Conservation (phyloP, 92 coral and sea anemone genomes). For the Muricea muricata region DNA sequence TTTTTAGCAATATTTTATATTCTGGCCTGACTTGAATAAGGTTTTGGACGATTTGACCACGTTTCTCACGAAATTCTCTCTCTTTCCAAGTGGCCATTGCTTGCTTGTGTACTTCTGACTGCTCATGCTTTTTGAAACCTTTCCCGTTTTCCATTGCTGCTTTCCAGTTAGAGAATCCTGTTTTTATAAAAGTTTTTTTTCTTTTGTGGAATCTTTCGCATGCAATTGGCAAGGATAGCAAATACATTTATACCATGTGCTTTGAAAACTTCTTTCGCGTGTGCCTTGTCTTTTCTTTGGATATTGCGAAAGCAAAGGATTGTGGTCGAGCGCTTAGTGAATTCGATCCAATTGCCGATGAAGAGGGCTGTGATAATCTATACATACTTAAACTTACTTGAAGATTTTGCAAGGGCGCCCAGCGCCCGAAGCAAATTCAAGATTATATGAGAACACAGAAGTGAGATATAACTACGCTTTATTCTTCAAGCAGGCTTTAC, state of each 20-base stretch:
- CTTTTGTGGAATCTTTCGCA: conserved; percentile 55
- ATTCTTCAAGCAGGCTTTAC: too few relatives aligned
- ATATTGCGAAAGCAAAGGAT: conserved; percentile 11
- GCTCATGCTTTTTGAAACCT: conserved; percentile 59
- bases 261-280: conserved; percentile 67
- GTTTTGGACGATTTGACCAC: conserved; percentile 33
- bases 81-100: conserved; percentile 50
- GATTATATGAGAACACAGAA: too few relatives aligned
- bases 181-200: conserved; percentile 51
- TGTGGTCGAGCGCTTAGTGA: neutral
- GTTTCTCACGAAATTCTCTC: conserved; percentile 27
- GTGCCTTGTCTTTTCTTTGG: conserved; percentile 57
- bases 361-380: neutral
- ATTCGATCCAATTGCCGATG: neutral
- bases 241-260: conserved; percentile 62
- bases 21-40: conserved; percentile 41
- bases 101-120: conserved; percentile 30
- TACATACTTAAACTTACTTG: neutral
- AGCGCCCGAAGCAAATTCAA: too few relatives aligned
- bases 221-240: conserved; percentile 68
- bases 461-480: too few relatives aligned
- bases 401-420: too few relatives aligned
- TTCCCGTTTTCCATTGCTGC: conserved; percentile 63
- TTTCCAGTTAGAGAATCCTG: conserved; percentile 66
- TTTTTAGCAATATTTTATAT: conserved; percentile 30